Percentiles rank a stretch among this genome's conserved stretches.
Evolutionary conservation across 2,888 invertebrate species (phyloP).

Genomic region (Eupithecia vulgata): DNA sequence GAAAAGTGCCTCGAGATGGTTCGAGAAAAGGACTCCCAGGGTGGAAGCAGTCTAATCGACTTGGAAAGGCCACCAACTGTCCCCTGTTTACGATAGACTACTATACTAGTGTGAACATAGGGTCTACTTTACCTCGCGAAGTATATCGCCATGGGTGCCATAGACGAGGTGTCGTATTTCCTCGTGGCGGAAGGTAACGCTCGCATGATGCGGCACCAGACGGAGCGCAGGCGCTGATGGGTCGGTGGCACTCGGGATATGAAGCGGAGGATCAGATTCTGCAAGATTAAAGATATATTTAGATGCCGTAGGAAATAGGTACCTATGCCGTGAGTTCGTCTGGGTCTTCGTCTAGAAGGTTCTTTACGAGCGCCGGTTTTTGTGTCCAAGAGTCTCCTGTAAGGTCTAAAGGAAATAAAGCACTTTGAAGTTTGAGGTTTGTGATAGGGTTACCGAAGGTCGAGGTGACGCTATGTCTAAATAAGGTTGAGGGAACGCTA

Average conservation of each 20-base stretch:
- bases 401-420: too few species aligned
- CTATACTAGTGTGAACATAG: neutral
- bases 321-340: conserved; percentile 85
- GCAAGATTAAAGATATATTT: conserved; percentile 21
- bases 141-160: conserved; percentile 80
- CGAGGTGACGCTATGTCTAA: conserved; percentile 71
- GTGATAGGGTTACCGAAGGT: neutral
- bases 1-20: too few species aligned
- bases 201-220: conserved; percentile 85
- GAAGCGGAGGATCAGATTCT: conserved; percentile 88
- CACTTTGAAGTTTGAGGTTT: too few species aligned
- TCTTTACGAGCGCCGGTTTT: conserved; percentile 70
- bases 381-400: too few species aligned
- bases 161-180: conserved; percentile 80
- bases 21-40: too few species aligned
- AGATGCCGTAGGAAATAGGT: too few species aligned
- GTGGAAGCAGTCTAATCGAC: too few species aligned
- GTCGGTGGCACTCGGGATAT: conserved; percentile 82
- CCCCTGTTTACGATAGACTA: too few species aligned
- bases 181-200: conserved; percentile 81
- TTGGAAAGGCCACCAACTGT: too few species aligned
- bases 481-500: conserved; percentile 36
- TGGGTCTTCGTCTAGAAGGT: conserved; percentile 81
- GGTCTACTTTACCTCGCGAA: conserved; percentile 77
- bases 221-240: conserved; percentile 80